phyloP scores from a whole-genome alignment of 2,888 invertebrate genomes.

The Nomada fucata region DNA sequence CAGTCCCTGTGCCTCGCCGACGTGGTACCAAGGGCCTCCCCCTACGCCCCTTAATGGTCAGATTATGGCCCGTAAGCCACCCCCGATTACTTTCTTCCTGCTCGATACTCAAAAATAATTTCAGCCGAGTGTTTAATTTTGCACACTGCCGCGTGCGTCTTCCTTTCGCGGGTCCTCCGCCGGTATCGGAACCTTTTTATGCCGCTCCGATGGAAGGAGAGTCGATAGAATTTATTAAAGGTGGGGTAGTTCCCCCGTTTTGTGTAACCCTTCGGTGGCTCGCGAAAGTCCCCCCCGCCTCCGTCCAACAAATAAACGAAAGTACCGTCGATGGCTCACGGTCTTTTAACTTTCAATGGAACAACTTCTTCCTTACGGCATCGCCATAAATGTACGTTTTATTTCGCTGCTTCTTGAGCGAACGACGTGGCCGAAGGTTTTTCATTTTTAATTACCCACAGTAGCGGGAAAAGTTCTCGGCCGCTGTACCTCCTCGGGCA shows the following conservation, averaged over 20 bases:
- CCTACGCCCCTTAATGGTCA: slow-evolving; percentile 79
- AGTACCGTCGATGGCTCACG: slow-evolving; percentile 49
- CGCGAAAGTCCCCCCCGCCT: not conserved
- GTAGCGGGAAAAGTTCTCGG: slow-evolving; percentile 54
- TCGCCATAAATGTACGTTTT: slow-evolving; percentile 63
- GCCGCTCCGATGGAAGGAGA: too few relatives aligned
- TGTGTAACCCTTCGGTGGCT: not conserved
- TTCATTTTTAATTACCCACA: slow-evolving; percentile 73
- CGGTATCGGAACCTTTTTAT: not conserved
- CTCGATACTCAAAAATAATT: slow-evolving; percentile 67
- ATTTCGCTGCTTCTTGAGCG: slow-evolving; percentile 40
- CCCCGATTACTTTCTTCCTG: slow-evolving; percentile 57
- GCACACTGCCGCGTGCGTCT: slow-evolving; percentile 7
- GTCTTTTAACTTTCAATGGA: slow-evolving; percentile 67
- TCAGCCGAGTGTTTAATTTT: slow-evolving; percentile 54
- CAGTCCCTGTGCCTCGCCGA: slow-evolving; percentile 62
- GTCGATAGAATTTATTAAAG: not conserved
- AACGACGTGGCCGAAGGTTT: slow-evolving; percentile 53
- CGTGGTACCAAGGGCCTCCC: slow-evolving; percentile 67
- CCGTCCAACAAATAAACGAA: slow-evolving; percentile 36
- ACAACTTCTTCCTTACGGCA: slow-evolving; percentile 57
- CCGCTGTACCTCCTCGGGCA: not conserved
- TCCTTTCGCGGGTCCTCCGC: not conserved
- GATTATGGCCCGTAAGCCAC: slow-evolving; percentile 80
- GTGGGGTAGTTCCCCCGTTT: not conserved